Percentiles rank a stretch among this genome's conserved stretches.
Conservation (phyloP, 2,113 vertebrate species). For the Talpa occidentalis region DNA sequence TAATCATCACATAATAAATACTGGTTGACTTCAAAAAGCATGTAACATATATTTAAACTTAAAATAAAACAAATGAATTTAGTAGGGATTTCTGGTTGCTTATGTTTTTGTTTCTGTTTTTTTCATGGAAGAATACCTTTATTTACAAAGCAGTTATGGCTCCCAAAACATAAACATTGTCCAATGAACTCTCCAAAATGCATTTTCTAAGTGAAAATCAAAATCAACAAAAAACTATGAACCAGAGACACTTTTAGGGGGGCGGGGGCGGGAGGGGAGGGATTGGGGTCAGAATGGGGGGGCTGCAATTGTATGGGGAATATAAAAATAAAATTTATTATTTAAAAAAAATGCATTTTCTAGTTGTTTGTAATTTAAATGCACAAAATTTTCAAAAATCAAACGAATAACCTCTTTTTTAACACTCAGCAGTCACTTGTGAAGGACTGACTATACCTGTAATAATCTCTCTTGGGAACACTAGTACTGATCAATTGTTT, state of each 20-base stretch:
- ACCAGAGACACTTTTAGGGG: no score
- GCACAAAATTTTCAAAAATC: conserved; percentile 49
- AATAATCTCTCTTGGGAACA: background rate
- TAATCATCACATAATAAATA: conserved; percentile 36
- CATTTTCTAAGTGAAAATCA: no score
- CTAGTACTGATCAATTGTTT: conserved; percentile 46
- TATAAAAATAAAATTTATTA: no score
- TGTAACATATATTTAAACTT: conserved; percentile 34
- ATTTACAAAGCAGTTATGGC: conserved; percentile 45
- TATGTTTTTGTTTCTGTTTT: background rate
- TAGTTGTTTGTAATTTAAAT: conserved; percentile 48
- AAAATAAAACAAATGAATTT: conserved; percentile 40
- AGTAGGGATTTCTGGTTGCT: background rate
- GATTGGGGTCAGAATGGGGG: no score
- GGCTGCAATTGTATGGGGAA: no score
- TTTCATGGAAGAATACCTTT: background rate
- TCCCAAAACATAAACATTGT: background rate
- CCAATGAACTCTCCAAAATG: conserved; percentile 55
- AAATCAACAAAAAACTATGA: no score
- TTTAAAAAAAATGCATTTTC: conserved; percentile 60
- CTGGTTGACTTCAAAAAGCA: conserved; percentile 45
- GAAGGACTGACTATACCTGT: background rate
- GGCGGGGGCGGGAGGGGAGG: no score
- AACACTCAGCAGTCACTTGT: background rate
- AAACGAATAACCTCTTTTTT: background rate